Evolutionary conservation across 1,140 invertebrate genomes (phyloP), one percentile per base, ranked within the genome.

Genomic region (Heliconius hermathena): DNA sequence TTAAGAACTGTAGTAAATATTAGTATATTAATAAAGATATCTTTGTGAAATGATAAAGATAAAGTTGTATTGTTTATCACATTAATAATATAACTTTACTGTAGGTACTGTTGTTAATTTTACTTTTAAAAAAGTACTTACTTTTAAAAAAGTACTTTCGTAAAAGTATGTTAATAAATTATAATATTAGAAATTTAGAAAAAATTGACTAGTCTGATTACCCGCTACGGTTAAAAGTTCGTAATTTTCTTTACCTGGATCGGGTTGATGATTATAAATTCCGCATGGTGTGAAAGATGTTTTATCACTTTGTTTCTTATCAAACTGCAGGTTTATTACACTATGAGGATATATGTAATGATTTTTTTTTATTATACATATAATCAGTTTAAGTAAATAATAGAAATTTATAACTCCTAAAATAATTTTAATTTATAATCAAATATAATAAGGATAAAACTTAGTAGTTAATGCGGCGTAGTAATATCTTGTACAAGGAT

Each of bases 401-500:
- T 16, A 29, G n/a, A 26, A 26, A 26, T 66, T 26, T 5, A 26
- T 66, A 26, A 0, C 22, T 26, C 22, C 9, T 29, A 66, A 29
- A 57, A n/a, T 3, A 5, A 57, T 22, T 66, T 26, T 13, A 29
- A 26, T 26, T 26, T 66, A 66, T 26, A 26, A 29, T 66, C 60
- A 29, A 66, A 29, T 29, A 66, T 16, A 0, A 29, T 29, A 66
- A 66, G 60, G 60, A 29, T 66, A 26, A 38, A 20, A 38, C 29
- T 71, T 11, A 29, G 60, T 26, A 66, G 71, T 72, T 72, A 20
- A n/a, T 72, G 20, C n/a, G n/a, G n/a, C n/a, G n/a, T n/a, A 41
- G 8, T 72, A 22, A n/a, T n/a, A 72, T 38, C 18, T 41, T 77
- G 70, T 72, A 70, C 76, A 66, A 76, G 66, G 41, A 72, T 72